phyloP scores from a whole-genome alignment of 2,113 vertebrate species.

The Haemorhous mexicanus region DNA sequence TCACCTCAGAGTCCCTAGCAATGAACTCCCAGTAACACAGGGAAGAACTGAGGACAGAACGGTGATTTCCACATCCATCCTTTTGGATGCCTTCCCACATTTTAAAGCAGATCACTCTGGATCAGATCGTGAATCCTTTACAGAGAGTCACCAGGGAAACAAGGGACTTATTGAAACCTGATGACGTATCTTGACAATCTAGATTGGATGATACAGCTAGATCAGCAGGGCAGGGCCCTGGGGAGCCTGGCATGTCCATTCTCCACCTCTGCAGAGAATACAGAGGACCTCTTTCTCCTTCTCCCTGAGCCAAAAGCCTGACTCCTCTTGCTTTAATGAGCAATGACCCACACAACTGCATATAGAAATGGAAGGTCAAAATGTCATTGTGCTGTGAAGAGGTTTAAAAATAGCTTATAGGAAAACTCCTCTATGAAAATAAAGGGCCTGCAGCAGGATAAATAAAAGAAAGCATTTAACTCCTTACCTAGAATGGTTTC shows the following conservation, averaged over 20 bases:
- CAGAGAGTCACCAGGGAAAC: not conserved
- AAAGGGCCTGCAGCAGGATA: not conserved
- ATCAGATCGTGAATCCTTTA: not conserved
- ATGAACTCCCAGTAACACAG: not conserved
- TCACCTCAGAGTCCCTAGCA: not conserved
- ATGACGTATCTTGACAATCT: not conserved
- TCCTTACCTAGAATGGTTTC: constrained; percentile 87
- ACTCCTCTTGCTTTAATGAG: not conserved
- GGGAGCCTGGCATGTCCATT: not conserved
- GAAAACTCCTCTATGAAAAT: not conserved
- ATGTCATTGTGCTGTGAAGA: not conserved
- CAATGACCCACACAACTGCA: not conserved
- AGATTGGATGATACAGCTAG: not conserved
- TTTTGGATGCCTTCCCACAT: not conserved
- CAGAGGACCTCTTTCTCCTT: not conserved
- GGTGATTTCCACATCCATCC: not conserved
- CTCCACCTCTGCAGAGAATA: not conserved
- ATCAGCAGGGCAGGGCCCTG: not conserved
- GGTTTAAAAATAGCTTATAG: not conserved
- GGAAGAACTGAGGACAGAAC: not conserved
- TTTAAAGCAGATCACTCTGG: not conserved
- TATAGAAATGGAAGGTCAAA: not conserved
- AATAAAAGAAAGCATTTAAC: not conserved
- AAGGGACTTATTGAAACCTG: not conserved
- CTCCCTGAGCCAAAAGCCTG: not conserved